Evolutionary conservation across 2,888 invertebrate genomes (phyloP).

Genomic region (Coleophora deauratella): DNA sequence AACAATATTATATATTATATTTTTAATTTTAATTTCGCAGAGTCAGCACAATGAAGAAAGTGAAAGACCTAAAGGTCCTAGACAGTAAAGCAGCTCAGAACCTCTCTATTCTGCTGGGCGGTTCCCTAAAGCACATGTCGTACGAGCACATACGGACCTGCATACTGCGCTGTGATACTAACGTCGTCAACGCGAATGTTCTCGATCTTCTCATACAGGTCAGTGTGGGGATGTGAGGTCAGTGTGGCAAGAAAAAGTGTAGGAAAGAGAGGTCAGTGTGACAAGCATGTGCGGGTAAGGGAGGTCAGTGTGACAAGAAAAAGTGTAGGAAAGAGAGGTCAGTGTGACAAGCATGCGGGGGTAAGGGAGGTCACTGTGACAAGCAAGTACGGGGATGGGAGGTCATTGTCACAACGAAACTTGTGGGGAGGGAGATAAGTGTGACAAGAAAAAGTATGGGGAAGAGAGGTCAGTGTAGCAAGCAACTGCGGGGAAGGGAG

Average conservation of each 20-base stretch:
- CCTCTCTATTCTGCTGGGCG: constrained; percentile 88
- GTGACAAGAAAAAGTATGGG: too few species aligned
- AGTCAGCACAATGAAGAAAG: constrained; percentile 84
- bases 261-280: too few species aligned
- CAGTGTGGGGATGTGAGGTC: constrained; percentile 1
- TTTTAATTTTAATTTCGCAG: constrained; percentile 37
- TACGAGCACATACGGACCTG: constrained; percentile 88
- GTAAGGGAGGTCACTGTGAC: not conserved
- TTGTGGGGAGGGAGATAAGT: too few species aligned
- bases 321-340: not conserved
- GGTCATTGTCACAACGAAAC: too few species aligned
- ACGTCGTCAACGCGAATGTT: constrained; percentile 87
- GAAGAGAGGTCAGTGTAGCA: too few species aligned
- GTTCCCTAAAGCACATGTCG: constrained; percentile 87
- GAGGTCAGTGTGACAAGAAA: not conserved
- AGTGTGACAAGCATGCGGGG: constrained; percentile 64
- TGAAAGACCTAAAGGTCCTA: constrained; percentile 92
- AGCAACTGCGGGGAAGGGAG: constrained; percentile 31
- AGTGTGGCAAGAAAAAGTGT: not conserved
- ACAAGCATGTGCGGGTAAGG: constrained; percentile 51
- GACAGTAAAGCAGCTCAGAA: constrained; percentile 97
- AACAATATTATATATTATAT: too few species aligned
- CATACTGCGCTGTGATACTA: constrained; percentile 90
- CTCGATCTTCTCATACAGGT: constrained; percentile 90
- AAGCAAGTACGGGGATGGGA: not conserved